A percentile compares a stretch with the other conserved stretches of the same genome.
These are phyloP conservation scores for Philaethria dido DNA, from an alignment of 2,888 invertebrate genomes.

Conservation along the genomic window DNA sequence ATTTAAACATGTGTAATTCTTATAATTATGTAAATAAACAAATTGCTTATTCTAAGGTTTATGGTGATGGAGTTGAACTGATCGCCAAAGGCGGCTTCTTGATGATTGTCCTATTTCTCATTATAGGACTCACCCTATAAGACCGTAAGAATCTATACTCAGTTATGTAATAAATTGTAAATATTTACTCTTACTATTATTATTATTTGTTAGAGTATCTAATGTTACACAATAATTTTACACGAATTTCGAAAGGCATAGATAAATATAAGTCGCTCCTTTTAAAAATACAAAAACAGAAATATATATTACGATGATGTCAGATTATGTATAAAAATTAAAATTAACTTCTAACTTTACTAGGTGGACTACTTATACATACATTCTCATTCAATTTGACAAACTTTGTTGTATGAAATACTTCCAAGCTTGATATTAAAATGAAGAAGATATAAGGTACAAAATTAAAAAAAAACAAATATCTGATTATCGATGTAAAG, in stretches of 20 bases:
- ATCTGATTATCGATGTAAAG: no score
- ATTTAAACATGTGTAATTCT: conserved; percentile 41
- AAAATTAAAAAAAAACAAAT: no score
- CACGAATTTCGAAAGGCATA: conserved; percentile 22
- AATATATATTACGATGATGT: conserved; percentile 7
- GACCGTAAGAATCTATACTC: conserved; percentile 56
- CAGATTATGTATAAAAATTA: conserved; percentile 15
- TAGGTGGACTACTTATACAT: neutral
- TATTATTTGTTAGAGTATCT: conserved; percentile 34
- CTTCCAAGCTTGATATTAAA: neutral
- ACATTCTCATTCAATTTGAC: neutral
- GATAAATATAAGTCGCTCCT: conserved; percentile 1
- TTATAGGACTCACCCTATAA: conserved; percentile 55
- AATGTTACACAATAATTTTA: conserved; percentile 34
- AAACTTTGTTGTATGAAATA: neutral
- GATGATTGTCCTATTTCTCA: conserved; percentile 56
- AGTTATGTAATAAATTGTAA: conserved; percentile 73
- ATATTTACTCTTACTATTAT: conserved; percentile 52
- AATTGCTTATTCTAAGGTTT: conserved; percentile 45
- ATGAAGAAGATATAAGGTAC: neutral
- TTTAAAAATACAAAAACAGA: conserved; percentile 12
- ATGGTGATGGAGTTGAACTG: conserved; percentile 57
- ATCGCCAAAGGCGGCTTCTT: conserved; percentile 64
- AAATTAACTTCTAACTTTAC: neutral
- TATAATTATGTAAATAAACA: conserved; percentile 42